Evolutionary conservation across 2,797 vertebrate species (phyloP), one percentile per base, ranked within the genome.

Genomic region (Xenopus petersii): DNA sequence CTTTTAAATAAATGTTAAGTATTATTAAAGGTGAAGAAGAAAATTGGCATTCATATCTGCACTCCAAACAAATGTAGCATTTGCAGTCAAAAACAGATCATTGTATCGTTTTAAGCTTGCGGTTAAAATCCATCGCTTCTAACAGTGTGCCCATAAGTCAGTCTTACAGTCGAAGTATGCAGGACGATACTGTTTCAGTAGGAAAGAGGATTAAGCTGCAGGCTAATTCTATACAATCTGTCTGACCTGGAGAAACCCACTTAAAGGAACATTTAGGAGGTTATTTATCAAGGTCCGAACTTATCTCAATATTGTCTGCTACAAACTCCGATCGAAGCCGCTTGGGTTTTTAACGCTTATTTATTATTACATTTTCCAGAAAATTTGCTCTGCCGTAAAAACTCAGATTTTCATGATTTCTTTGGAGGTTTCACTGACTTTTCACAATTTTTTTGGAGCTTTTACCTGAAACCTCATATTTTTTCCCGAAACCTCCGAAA

Each of bases 161-260:
- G 15, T 16, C 55, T 58, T 58, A 21, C 16, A 21, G 17, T n/a
- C 2, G 55, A 58, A 58, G 55, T 8, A n/a, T 58, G 13, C 55
- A n/a, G 55, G 9, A 58, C 55, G 21, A n/a, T 58, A 16, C n/a
- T 58, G 2, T 58, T 58, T 3, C 49, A 12, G 49, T 17, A 56
- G 13, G 16, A 56, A 94, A 96, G 94, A 96, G 96, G 96, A 98
- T 98, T 96, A 96, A 96, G 7, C 15, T 56, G 54, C 54, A 56
- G 54, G 16, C 54, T 56, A 7, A 56, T 56, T 15, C 15, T 56
- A 56, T 17, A 56, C 54, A 56, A 56, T 12, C 54, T 17, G 13
- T 56, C 5, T 56, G 13, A 16, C 15, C 49, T 51, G 12, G 49
- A 15, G 10, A 51, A 51, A 51, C 54, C 54, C 5, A 17, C 54